These are phyloP conservation scores for Chinchilla lanigera DNA, from an alignment of 2,113 vertebrate species.

Conservation along the genomic window DNA sequence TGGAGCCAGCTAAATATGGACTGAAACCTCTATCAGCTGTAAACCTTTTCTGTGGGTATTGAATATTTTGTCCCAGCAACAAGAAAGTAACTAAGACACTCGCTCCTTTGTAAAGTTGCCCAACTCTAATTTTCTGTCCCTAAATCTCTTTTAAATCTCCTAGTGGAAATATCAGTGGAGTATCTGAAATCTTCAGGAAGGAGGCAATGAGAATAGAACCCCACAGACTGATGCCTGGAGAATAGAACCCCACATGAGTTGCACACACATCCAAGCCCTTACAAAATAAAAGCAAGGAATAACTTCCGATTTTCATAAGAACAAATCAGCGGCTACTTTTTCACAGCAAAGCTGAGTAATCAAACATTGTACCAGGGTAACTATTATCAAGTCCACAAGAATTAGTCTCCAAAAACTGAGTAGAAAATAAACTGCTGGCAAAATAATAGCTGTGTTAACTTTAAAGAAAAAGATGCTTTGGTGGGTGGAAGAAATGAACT, in stretches of 20 bases:
- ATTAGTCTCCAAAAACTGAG: not conserved
- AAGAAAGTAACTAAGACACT: not conserved
- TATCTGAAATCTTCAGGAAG: not conserved
- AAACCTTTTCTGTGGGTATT: not conserved
- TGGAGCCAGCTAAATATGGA: not conserved
- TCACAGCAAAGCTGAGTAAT: not conserved
- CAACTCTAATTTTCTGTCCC: not conserved
- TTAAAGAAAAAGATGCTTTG: not conserved
- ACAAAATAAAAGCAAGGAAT: not conserved
- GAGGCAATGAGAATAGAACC: not conserved
- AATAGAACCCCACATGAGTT: not conserved
- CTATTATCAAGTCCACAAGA: not conserved
- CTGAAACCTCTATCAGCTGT: not conserved
- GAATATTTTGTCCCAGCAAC: not conserved
- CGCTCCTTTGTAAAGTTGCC: not conserved
- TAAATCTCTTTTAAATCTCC: not conserved
- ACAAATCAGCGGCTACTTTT: not conserved
- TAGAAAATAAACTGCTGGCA: not conserved
- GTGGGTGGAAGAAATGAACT: not conserved
- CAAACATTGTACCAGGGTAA: not conserved
- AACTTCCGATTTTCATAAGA: not conserved
- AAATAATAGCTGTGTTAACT: not conserved
- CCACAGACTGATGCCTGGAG: not conserved
- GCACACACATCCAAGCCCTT: not conserved
- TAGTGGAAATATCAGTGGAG: not conserved